Base-by-base conservation (phyloP, 2,888 invertebrate species). In the Lycaena phlaeas region DNA sequence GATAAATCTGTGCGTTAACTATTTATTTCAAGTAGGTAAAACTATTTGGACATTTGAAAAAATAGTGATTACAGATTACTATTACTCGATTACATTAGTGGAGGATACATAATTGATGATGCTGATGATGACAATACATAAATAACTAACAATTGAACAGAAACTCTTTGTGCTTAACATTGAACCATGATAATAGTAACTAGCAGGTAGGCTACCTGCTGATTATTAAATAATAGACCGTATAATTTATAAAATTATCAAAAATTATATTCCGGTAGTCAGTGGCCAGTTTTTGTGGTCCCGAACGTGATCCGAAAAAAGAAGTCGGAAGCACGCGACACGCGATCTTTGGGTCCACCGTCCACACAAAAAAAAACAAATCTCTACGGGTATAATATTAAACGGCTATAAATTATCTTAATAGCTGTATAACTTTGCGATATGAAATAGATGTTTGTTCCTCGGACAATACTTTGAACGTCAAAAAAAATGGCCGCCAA, bases 251-350 rank as follows among this genome's bases (percentile, higher is more conserved):
- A 53, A 82, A 82, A 82, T 82, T 79, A 78, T 61, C 79, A 77
- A 75, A 75, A 82, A 81, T 79, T 77, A 79, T 76, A 78, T 82
- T 82, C 78, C 84, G 64, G 84, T 82, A 84, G 82, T 84, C 84
- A 69, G 67, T 73, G 74, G 68, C 66, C 71, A 67, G 76, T 77
- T 75, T 78, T 82, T 82, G 78, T 82, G 68, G 67, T 70, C 69
- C 74, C 65, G 62, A 60, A 68, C 54, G 54, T 53, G 54, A 60
- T 60, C 60, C 63, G 54, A 69, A 72, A 74, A 81, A 79, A 69
- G 57, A 64, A 59, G 55, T 59, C 61, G 49, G 57, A 54, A 68
- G 79, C 82, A 84, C 81, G 81, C 82, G 84, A 81, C 84, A 84
- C 84, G 82, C 82, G 72, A 81, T 79, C 68, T 50, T 44, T 39